phyloP scores from a whole-genome alignment of 2,888 invertebrate genomes.

The Zeuzera pyrina region DNA sequence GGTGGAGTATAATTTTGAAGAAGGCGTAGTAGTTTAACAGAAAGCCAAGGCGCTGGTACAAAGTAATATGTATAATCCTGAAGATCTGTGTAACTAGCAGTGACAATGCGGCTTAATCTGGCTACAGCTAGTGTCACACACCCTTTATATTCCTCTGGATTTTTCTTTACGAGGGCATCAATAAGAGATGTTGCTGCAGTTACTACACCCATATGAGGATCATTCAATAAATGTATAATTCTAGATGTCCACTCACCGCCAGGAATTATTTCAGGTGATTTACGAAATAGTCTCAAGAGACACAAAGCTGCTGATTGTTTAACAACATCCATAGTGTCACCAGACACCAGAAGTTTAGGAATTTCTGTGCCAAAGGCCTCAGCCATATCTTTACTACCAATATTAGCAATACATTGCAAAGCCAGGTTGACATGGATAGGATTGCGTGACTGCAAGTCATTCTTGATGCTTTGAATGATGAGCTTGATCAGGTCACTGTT shows the following conservation, averaged over 20 bases:
- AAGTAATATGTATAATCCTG: constrained; percentile 99
- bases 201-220: constrained; percentile 99
- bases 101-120: constrained; percentile 96
- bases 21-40: constrained; percentile 95
- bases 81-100: constrained; percentile 98
- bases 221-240: constrained; percentile 98
- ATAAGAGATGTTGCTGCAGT: constrained; percentile 98
- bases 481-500: constrained; percentile 99
- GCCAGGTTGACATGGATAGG: constrained; percentile 99
- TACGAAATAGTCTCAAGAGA: constrained; percentile 92
- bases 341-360: constrained; percentile 97
- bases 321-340: constrained; percentile 99
- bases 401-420: constrained; percentile 99
- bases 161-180: constrained; percentile 98
- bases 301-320: constrained; percentile 99
- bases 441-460: constrained; percentile 96
- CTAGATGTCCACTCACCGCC: constrained; percentile 99
- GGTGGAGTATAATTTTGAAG: constrained; percentile 99
- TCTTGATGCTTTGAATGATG: constrained; percentile 99
- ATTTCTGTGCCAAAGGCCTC: constrained; percentile 99
- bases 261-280: constrained; percentile 96
- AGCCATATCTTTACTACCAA: constrained; percentile 99
- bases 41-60: constrained; percentile 99
- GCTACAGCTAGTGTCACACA: constrained; percentile 99
- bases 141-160: constrained; percentile 99